Base-by-base conservation (phyloP, 2,888 invertebrate genomes). In the Pycnomerus fuliginosus region DNA sequence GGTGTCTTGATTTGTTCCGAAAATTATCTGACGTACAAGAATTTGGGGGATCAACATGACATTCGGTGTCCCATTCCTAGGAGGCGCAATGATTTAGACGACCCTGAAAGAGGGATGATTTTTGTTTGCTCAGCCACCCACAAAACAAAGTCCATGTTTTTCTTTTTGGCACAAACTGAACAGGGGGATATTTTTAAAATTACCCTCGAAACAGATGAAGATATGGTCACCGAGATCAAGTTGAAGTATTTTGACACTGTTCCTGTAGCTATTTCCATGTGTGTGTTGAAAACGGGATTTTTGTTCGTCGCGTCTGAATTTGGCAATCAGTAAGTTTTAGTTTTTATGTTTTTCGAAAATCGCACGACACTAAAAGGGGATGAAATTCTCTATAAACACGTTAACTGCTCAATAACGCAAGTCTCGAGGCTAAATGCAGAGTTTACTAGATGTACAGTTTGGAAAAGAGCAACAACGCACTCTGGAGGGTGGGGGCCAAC, bases 181-280 rank as follows among this genome's bases (percentile, higher is more conserved):
- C 98, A 99, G 69, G 95, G 95, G 0, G 93, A 94, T 69, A 89
- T 96, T 47, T 97, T 97, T 69, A 97, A 96, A 74, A 91, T 99
- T 16, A 98, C 97, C 0, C 77, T 99, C 29, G 97, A 97, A 71
- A 93, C 92, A 11, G 96, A 97, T 72, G 95, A 96, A 58, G 98
- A 98, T 66, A 91, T 98, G 78, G 98, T 96, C 3, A 97, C 96
- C 1, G 98, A 99, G 76, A 97, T 99, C 51, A 95, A 96, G 64
- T 74, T 99, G 7, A 99, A 99, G 68, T 99, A 99, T 74, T 99
- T 99, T 73, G 99, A 99, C 69, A 99, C 99, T 0, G 96, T 98
- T 2, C 97, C 99, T 3, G 94, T 97, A 2, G 94, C 99, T 0
- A 82, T 91, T 11, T 84, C 96, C 0, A 90, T 99, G 90, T 97